A percentile compares a stretch with the other conserved stretches of the same genome.
These are phyloP conservation scores for Chelonus formosanus DNA, from an alignment of 2,888 invertebrate genomes.

Conservation along the genomic window DNA sequence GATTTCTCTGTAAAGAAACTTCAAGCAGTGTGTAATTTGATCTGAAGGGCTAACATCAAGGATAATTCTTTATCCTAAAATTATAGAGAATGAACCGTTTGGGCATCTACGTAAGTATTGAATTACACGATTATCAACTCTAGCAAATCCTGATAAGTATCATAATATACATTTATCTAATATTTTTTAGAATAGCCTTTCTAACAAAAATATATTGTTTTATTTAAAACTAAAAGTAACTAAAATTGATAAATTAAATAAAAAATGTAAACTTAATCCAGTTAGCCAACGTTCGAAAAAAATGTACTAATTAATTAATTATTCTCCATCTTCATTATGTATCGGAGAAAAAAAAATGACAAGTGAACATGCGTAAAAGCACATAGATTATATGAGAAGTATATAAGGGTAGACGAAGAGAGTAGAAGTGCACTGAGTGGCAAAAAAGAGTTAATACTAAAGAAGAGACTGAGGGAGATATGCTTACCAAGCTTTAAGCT, in stretches of 20 bases:
- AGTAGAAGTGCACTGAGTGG: conserved; percentile 25
- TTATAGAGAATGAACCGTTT: conserved; percentile 34
- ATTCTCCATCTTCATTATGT: not conserved
- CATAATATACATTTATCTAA: not conserved
- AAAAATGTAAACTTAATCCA: too few species aligned
- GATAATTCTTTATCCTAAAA: conserved; percentile 41
- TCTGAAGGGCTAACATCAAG: conserved; percentile 28
- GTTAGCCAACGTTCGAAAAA: too few species aligned
- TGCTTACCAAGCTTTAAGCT: conserved; percentile 55
- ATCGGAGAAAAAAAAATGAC: conserved; percentile 11
- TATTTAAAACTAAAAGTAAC: too few species aligned
- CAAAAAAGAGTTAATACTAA: conserved; percentile 22
- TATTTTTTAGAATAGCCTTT: too few species aligned
- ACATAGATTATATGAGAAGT: conserved; percentile 17
- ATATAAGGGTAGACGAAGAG: conserved; percentile 14
- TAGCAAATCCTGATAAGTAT: conserved; percentile 25
- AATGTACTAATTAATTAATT: too few species aligned
- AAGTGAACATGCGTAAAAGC: conserved; percentile 21
- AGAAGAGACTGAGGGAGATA: conserved; percentile 48
- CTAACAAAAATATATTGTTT: too few species aligned
- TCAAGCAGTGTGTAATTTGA: conserved; percentile 29
- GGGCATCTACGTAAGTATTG: conserved; percentile 19
- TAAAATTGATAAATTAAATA: too few species aligned
- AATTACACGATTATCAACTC: conserved; percentile 32
- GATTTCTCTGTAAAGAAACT: conserved; percentile 25